Base-by-base conservation (phyloP, 2,797 vertebrate species). In the Meriones psammophilus region DNA sequence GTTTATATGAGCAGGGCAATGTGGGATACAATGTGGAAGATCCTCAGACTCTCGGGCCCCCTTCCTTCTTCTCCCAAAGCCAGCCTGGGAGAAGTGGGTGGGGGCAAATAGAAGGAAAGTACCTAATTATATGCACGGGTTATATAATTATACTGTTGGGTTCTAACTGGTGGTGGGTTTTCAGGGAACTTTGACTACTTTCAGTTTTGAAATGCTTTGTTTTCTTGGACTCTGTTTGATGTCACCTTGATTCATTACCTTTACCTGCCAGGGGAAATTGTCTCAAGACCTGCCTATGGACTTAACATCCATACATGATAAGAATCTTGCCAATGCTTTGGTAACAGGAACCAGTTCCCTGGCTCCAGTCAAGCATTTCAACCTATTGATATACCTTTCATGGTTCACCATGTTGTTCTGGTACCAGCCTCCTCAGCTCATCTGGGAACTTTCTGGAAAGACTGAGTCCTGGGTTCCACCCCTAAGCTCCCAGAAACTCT, bases 141-240 rank as follows among this genome's bases (percentile, higher is more conserved):
- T 94, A 58, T 96, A 60, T 96, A 97, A 96, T 97, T 94, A 96
- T 20, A 22, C 28, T 68, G 36, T 89, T 95, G 89, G 91, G 86
- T 96, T 96, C 96, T 94, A 94, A 96, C 97, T 86, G 89, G 89
- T 88, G 95, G 97, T 97, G 93, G 95, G 46, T 94, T 97, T 97
- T 93, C 94, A 97, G 90, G 60, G 88, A 95, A 30, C 71, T 91
- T 88, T 86, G 90, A 84, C 71, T 58, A 71, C 94, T 89, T 95
- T 97, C 79, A 22, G 28, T 94, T 97, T 88, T 80, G 93, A 95
- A 96, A 89, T 46, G 71, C 86, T 96, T 96, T 95, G 77, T 95
- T 95, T 94, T 92, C 94, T 46, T 66, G 60, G 88, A 68, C 88
- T 92, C 93, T 87, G 73, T 90, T 88, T 96, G 68, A 86, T 62